Evolutionary conservation across 2,888 invertebrate species (phyloP).

Genomic region (Tortrix viridana): DNA sequence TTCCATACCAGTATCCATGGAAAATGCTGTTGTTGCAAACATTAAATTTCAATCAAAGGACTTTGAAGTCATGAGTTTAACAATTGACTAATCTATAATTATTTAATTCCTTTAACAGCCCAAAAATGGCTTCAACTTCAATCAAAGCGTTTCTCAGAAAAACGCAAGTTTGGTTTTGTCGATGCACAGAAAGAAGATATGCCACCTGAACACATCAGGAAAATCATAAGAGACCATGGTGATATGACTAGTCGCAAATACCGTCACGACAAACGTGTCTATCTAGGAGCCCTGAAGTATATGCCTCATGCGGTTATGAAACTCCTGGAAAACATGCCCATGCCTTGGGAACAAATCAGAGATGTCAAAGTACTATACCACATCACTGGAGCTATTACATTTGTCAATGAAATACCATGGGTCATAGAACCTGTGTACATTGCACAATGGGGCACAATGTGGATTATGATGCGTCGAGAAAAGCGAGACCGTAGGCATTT

Average conservation of each 20-base stretch:
- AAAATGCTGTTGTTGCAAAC: constrained; percentile 72
- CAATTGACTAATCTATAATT: neutral
- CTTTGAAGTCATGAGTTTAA: neutral
- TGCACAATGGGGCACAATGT: constrained; percentile 99
- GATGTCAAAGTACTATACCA: constrained; percentile 99
- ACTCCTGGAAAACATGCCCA: constrained; percentile 99
- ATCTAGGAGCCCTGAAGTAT: constrained; percentile 98
- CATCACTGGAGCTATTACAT: constrained; percentile 99
- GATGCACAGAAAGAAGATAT: constrained; percentile 99
- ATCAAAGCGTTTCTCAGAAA: constrained; percentile 99
- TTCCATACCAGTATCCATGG: constrained; percentile 58
- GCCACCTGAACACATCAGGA: constrained; percentile 99
- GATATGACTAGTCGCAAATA: constrained; percentile 99
- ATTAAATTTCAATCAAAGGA: constrained; percentile 15
- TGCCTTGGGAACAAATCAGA: constrained; percentile 99
- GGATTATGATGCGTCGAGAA: constrained; percentile 99
- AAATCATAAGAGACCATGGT: constrained; percentile 99
- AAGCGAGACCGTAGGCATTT: constrained; percentile 99
- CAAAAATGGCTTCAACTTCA: constrained; percentile 99
- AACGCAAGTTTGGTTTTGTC: constrained; percentile 99
- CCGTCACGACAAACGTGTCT: constrained; percentile 99
- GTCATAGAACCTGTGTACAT: constrained; percentile 99
- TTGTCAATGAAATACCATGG: constrained; percentile 99
- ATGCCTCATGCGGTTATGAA: constrained; percentile 99
- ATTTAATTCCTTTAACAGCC: constrained; percentile 75